phyloP scores from a whole-genome alignment of 2,888 invertebrate species.

The Ectobius pallidus region DNA sequence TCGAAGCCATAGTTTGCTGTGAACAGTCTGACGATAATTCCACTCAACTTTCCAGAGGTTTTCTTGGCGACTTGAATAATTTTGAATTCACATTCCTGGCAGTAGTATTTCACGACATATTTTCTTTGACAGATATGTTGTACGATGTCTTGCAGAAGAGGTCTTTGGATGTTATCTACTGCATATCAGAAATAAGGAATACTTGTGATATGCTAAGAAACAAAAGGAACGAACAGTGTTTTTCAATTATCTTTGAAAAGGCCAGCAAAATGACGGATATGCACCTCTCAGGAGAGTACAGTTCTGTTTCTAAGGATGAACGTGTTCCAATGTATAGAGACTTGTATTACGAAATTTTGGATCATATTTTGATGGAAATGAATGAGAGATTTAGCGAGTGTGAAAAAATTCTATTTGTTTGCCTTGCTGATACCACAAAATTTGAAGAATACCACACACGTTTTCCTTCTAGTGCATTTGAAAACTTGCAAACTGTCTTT shows the following conservation, averaged over 20 bases:
- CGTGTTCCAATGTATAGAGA: not conserved
- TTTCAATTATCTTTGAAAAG: no score
- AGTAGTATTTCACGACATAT: no score
- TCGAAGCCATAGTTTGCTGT: constrained; percentile 2
- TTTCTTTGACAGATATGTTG: constrained; percentile 27
- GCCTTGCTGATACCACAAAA: no score
- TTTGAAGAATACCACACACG: no score
- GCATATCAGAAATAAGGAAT: no score
- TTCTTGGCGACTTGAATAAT: constrained; percentile 44
- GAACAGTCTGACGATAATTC: constrained; percentile 42
- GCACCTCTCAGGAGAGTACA: not conserved
- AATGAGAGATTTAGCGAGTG: constrained; percentile 27
- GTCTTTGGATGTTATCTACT: constrained; percentile 44
- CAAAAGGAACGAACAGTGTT: no score
- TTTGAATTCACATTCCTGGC: constrained; percentile 45
- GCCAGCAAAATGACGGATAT: no score
- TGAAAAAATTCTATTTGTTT: no score
- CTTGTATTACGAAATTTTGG: no score
- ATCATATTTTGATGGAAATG: no score
- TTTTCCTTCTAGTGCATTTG: constrained; percentile 17
- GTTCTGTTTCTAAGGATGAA: not conserved
- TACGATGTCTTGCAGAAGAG: constrained; percentile 39
- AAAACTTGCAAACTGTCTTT: constrained; percentile 23
- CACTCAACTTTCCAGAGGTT: constrained; percentile 39
- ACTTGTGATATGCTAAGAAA: no score